Evolutionary conservation across 2,797 vertebrate species (phyloP), one percentile per base, ranked within the genome.

Genomic region (Hippoglossus hippoglossus): DNA sequence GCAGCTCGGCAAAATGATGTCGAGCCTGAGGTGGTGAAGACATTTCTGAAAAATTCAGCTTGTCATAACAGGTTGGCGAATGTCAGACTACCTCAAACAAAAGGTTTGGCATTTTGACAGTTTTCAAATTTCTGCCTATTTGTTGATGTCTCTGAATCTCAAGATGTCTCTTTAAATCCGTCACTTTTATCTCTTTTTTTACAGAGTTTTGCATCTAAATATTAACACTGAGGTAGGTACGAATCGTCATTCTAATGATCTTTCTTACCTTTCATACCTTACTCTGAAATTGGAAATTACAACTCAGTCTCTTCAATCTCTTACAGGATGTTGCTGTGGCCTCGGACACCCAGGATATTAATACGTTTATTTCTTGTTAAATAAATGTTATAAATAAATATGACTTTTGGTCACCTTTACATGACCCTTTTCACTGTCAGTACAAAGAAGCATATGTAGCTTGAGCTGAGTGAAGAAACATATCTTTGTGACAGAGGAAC

Each of bases 191-290:
- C 0, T 83, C 16, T 21, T 10, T 71, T 86, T 67, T 39, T 39
- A 34, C 80, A 90, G 88, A 72, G 60, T 61, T 75, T 47, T 90
- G 87, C 63, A 5, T 9, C 47, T 88, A 79, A 79, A 50, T 4
- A 4, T 49, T 2, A 9, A 69, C 47, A 63, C 7, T 12, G 19
- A 75, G 81, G 84, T 82, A 60, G 11, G 75, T 15, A 31, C 0
- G 0, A 7, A 22, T 18, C 47, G 57, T 52, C 1, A 26, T 36
- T 72, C 58, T 5, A 26, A 41, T 18, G 3, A 25, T 44, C 15
- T 26, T 65, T 41, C 11, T 34, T 55, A 0, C 50, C 22, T 46
- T 8, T 56, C 13, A 41, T 55, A 0, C 50, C 22, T 46, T 8
- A 56, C 34, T 1, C 41, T 18, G 41, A 18, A 44, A n/a, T 47